Conservation (phyloP, 2,888 invertebrate species). For the Aspidiotus rigidus region DNA sequence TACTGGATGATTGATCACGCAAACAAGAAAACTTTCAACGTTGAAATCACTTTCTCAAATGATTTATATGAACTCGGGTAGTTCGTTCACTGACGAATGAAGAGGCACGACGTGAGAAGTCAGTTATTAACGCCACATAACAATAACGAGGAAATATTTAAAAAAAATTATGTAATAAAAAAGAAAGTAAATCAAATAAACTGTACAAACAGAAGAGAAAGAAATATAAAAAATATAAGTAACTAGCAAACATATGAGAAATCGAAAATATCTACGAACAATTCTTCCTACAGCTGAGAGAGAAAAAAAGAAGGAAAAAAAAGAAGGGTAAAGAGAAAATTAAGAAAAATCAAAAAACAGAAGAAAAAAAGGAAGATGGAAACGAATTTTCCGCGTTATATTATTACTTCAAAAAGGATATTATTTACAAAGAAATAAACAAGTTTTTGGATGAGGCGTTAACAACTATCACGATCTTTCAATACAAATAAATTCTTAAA, state of each 20-base stretch:
- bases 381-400: neutral
- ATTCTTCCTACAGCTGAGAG: neutral
- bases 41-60: neutral
- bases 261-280: no score
- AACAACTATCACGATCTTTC: neutral
- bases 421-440: neutral
- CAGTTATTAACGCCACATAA: constrained; percentile 25
- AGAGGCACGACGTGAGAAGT: neutral
- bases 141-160: constrained; percentile 1
- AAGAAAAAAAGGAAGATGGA: neutral
- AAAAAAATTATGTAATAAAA: constrained; percentile 17
- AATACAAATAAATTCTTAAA: neutral
- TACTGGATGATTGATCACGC: neutral
- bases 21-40: neutral
- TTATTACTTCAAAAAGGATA: neutral
- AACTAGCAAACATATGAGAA: neutral
- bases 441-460: constrained; percentile 3
- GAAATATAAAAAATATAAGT: neutral
- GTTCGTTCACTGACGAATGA: constrained; percentile 3
- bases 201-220: constrained; percentile 14
- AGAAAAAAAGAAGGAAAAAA: constrained; percentile 24
- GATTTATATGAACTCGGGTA: neutral
- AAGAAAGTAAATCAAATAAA: constrained; percentile 16
- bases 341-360: neutral
- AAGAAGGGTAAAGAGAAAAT: constrained; percentile 11